Evolutionary conservation across 2,113 vertebrate genomes (phyloP).

Genomic region (Microcebus ravelobensis): DNA sequence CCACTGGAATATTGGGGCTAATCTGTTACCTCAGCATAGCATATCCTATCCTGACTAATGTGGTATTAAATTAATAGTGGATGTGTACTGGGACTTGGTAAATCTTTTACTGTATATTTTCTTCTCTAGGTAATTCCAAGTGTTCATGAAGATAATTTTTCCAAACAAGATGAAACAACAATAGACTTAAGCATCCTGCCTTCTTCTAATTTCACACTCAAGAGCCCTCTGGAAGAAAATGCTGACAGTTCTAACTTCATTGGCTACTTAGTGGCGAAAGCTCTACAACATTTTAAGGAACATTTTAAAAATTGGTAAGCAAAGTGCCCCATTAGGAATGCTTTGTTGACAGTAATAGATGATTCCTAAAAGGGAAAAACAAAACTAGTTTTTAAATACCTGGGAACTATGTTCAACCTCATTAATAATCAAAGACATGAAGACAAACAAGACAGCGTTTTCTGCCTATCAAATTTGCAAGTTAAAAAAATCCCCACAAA

Average conservation of each 20-base stretch:
- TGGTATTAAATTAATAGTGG: neutral
- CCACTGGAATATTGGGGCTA: neutral
- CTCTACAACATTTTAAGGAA: slow-evolving; percentile 89
- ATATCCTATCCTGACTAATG: neutral
- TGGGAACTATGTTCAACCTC: neutral
- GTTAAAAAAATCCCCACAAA: neutral
- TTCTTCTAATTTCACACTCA: slow-evolving; percentile 86
- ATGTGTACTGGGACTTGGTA: neutral
- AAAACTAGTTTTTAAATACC: slow-evolving; percentile 7
- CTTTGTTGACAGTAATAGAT: slow-evolving; percentile 11
- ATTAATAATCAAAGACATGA: slow-evolving; percentile 3
- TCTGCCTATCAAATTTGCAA: slow-evolving; percentile 2
- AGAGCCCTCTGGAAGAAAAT: slow-evolving; percentile 85
- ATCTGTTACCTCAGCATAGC: neutral
- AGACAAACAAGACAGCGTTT: neutral
- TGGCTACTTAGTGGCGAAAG: slow-evolving; percentile 88
- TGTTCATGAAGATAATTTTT: slow-evolving; percentile 69
- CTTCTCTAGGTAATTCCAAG: slow-evolving; percentile 85
- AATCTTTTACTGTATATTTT: slow-evolving; percentile 38
- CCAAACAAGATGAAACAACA: slow-evolving; percentile 79
- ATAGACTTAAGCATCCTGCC: slow-evolving; percentile 89
- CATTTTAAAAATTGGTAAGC: slow-evolving; percentile 84
- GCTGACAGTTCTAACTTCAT: slow-evolving; percentile 87
- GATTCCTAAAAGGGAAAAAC: slow-evolving; percentile 13
- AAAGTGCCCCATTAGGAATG: neutral